These are phyloP conservation scores for Amazona vittata DNA, from an alignment of 2,113 vertebrate species.

Conservation along the genomic window DNA sequence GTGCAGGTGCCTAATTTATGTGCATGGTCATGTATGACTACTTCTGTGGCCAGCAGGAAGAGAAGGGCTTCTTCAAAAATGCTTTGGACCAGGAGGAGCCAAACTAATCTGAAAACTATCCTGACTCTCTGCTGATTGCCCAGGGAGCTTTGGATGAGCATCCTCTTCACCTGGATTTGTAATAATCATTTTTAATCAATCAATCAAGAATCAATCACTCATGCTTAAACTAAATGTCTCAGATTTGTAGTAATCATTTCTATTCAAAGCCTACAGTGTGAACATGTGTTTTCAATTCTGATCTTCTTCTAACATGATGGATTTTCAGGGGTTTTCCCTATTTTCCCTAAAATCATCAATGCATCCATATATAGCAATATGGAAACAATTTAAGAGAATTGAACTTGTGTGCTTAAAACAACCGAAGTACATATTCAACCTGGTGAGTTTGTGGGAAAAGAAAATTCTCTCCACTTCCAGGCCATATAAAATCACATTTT, in stretches of 20 bases:
- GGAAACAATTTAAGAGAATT: background rate
- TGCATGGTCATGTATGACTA: background rate
- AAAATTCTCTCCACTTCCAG: background rate
- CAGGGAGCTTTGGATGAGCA: background rate
- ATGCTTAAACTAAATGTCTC: background rate
- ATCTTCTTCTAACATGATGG: background rate
- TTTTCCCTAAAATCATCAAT: background rate
- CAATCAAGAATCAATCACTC: too few species aligned
- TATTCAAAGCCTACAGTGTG: background rate
- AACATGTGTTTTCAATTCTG: background rate
- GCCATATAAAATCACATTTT: constrained; percentile 36
- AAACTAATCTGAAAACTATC: background rate
- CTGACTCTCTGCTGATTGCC: background rate
- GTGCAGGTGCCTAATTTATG: background rate
- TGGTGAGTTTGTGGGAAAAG: background rate
- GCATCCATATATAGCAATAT: background rate
- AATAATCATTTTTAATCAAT: background rate
- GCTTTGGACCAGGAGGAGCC: background rate
- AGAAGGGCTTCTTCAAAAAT: background rate
- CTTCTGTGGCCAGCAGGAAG: background rate
- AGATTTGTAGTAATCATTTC: background rate
- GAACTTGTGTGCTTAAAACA: background rate
- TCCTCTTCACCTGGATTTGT: background rate
- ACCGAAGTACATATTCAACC: background rate
- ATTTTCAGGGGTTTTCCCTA: background rate